phyloP scores from a whole-genome alignment of 2,113 vertebrate species.

The Empidonax traillii region DNA sequence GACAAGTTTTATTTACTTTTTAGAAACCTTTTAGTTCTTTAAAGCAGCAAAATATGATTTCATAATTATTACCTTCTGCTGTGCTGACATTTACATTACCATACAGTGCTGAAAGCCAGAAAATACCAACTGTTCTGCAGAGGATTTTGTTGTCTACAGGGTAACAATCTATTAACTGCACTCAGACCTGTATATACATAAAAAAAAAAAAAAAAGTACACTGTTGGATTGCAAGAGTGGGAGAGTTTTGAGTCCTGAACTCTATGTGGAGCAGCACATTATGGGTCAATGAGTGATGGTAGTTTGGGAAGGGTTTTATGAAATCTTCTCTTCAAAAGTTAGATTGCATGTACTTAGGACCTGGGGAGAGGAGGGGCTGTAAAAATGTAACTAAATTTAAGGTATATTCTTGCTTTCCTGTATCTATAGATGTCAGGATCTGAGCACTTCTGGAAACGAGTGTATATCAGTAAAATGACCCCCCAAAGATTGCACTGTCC shows the following conservation, averaged over 20 bases:
- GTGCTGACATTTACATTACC: slow-evolving; percentile 63
- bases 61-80: slow-evolving; percentile 65
- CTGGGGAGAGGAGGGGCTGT: neutral
- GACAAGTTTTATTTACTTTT: slow-evolving; percentile 49
- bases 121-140: slow-evolving; percentile 67
- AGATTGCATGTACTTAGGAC: neutral
- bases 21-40: slow-evolving; percentile 49
- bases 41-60: slow-evolving; percentile 55
- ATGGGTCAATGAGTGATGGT: neutral
- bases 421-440: neutral
- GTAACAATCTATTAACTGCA: slow-evolving; percentile 38
- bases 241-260: neutral
- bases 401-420: neutral
- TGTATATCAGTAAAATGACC: no score
- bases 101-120: slow-evolving; percentile 50
- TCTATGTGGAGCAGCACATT: accelerated
- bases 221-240: neutral
- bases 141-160: slow-evolving; percentile 52
- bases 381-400: neutral
- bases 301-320: neutral
- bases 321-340: neutral
- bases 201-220: neutral
- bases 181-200: neutral
- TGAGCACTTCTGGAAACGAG: neutral
- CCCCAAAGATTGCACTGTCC: neutral